A percentile compares a stretch with the other conserved stretches of the same genome.
These are phyloP conservation scores for Cladopsammia gracilis DNA, from an alignment of 64 coral and sea anemone species.

Conservation along the genomic window DNA sequence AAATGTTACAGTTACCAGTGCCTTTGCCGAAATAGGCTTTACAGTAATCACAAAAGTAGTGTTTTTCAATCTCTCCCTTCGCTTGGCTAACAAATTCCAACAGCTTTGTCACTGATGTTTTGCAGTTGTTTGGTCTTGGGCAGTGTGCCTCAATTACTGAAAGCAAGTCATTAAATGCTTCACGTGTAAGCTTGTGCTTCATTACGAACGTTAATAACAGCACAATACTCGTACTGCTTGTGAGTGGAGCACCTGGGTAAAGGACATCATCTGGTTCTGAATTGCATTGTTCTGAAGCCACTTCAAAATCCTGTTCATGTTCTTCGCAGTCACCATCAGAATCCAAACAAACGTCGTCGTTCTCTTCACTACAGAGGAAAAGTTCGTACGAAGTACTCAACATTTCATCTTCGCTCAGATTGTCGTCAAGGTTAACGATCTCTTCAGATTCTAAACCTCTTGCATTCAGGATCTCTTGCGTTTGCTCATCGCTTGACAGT, in stretches of 20 bases:
- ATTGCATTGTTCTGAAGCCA: not conserved
- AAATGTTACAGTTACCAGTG: not conserved
- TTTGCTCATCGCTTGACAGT: not conserved
- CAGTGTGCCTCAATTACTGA: slow-evolving; percentile 67
- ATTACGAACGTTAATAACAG: slow-evolving; percentile 54
- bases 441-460: not conserved
- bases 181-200: slow-evolving; percentile 60
- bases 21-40: slow-evolving; percentile 44
- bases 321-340: slow-evolving; percentile 19
- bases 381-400: not conserved
- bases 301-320: not conserved
- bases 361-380: not conserved
- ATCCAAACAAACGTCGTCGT: slow-evolving; percentile 22
- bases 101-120: slow-evolving; percentile 53
- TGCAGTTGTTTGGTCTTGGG: slow-evolving; percentile 64
- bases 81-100: slow-evolving; percentile 55
- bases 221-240: slow-evolving; percentile 33
- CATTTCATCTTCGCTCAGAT: slow-evolving; percentile 24
- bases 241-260: slow-evolving; percentile 35
- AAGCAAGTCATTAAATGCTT: slow-evolving; percentile 67
- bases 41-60: slow-evolving; percentile 59
- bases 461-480: not conserved
- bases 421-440: not conserved
- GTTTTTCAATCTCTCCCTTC: slow-evolving; percentile 63
- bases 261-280: not conserved